Evolutionary conservation across 1,140 invertebrate species (phyloP), one percentile per base, ranked within the genome.

Genomic region (Venustaconcha ellipsiformis): DNA sequence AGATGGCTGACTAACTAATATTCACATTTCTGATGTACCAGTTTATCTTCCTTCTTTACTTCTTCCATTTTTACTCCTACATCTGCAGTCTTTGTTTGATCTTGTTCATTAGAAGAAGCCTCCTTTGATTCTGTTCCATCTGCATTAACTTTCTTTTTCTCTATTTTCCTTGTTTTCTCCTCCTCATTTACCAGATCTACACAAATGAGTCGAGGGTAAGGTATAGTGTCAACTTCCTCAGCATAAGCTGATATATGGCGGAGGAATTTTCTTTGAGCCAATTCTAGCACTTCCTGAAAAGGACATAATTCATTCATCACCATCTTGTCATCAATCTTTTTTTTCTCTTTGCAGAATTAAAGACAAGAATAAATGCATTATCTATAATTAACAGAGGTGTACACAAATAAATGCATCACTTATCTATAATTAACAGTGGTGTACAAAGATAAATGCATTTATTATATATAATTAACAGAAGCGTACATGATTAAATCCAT

Each of bases 231-330:
- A 62, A 78, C 81, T 20, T 67, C 70, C 14, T 81, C 70, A 55
- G 75, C 70, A 26, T 82, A 82, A 57, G 74, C 77, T 5, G 73
- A 75, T 5, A 87, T 60, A 66, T 87, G 84, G 18, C 86, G 80
- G 8, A 88, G 69, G 63, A 88, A 84, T 79, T 86, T 84, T 37
- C 87, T 79, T 70, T 88, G 85, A 14, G 85, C 78, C 4, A 87
- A 72, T 62, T 88, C 87, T 57, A 87, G 69, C 14, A 85, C 81
- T 73, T 88, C 87, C 85, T 88, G 82, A 57, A 66, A 18, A 8
- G 18, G 20, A 62, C 20, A 23, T 62, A 23, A n/a, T n/a, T 62
- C 18, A 18, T 48, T 48, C 37, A 48, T 48, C 26, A 30, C 4
- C 26, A 30, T 30, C 26, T 30, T 30, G 4, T 30, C 26, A 30